Conservation (phyloP, 2,797 vertebrate species). For the Tympanoctomys barrerae region DNA sequence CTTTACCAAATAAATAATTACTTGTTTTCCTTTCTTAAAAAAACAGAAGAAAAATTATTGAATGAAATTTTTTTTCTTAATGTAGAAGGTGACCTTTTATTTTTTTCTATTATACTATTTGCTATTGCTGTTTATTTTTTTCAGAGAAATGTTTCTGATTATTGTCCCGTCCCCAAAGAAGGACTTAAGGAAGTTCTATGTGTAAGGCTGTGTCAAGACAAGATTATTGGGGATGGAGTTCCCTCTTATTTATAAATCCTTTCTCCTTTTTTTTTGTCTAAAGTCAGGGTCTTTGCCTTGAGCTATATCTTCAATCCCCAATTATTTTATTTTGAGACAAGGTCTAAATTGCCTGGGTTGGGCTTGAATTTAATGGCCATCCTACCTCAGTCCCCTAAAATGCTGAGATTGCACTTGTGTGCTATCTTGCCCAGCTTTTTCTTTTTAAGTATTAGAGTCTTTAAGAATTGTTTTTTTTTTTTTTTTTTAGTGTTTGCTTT, state of each 20-base stretch:
- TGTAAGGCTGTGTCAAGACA: neutral
- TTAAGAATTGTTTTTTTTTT: neutral
- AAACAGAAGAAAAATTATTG: too few relatives aligned
- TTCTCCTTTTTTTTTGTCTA: neutral
- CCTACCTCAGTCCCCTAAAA: neutral
- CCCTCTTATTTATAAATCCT: neutral
- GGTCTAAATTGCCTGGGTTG: neutral
- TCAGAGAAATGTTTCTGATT: neutral
- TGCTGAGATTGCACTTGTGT: neutral
- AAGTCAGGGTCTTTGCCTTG: neutral
- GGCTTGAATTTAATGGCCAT: neutral
- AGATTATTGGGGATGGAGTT: neutral
- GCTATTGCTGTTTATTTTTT: neutral
- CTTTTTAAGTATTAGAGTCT: neutral
- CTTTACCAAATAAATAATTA: too few relatives aligned
- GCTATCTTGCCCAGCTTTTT: neutral
- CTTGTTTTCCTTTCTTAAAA: too few relatives aligned
- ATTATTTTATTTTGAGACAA: neutral
- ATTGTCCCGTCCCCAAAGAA: neutral
- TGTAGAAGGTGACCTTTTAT: neutral
- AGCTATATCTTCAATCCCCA: neutral
- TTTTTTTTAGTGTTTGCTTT: neutral
- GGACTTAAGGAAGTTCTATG: neutral
- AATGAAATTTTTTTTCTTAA: neutral
- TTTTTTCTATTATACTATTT: neutral